Base-by-base conservation (phyloP, 2,113 vertebrate species). In the Anarhynchus alexandrinus region DNA sequence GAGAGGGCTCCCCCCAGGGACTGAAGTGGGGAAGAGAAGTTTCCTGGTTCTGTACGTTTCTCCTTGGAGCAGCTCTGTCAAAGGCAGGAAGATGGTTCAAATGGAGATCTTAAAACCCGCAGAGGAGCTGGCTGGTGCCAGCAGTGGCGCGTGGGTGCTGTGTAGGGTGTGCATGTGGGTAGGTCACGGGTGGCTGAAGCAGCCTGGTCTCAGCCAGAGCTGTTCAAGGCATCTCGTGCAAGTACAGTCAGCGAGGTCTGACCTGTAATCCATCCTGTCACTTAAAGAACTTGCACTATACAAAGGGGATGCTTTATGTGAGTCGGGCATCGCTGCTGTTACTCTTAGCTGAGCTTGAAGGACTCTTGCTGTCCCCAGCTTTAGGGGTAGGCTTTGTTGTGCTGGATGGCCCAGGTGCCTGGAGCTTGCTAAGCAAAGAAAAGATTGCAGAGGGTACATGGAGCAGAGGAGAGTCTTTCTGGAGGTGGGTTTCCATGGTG, bases 91-190 rank as follows among this genome's bases (percentile, higher is more conserved):
- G 25, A 15, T 12, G 30, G 17, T 80, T 94, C 74, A 92, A 64
- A 81, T 18, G 45, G 25, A 65, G 22, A 42, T 59, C 20, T 74
- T 81, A 43, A 79, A 86, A 79, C 17, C 42, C 4, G 1, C 1
- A 4, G 43, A 65, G 52, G 54, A 77, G 17, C 34, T 49, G 61
- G 13, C 73, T 87, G 52, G 15, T 8, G 5, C 65, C 36, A 73
- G 67, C 40, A 64, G 32, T 29, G n/a, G 25, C 14, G 22, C 38
- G 7, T 0, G 1, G 43, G 17, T 49, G 32, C 42, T 51, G 20
- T 4, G 0, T 3, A 18, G 47, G 10, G 10, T 0, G 1, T 2
- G 6, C 3, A 0, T 51, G 17, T 9, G 27, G 11, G 64, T 83
- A n/a, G 36, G 20, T 77, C 29, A 5, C 26, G 22, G 21, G 32